phyloP scores from a whole-genome alignment of 2,113 vertebrate genomes.

The Salvelinus alpinus region DNA sequence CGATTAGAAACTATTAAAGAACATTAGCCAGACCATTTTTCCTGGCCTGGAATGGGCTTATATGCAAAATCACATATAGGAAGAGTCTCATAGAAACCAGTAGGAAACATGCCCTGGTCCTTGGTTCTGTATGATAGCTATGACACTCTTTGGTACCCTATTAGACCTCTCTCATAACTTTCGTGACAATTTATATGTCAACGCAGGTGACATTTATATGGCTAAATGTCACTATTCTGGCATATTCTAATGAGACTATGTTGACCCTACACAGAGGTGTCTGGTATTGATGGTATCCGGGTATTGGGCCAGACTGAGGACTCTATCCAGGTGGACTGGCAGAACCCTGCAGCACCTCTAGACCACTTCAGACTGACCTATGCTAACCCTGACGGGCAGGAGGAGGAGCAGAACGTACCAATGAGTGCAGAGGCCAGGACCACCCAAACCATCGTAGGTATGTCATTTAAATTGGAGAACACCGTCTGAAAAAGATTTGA shows the following conservation, averaged over 20 bases:
- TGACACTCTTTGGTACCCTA: too few species aligned
- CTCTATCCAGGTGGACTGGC: slow-evolving; percentile 86
- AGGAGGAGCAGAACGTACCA: slow-evolving; percentile 73
- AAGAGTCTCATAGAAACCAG: too few species aligned
- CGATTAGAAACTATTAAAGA: background rate
- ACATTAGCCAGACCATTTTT: too few species aligned
- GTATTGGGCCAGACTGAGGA: slow-evolving; percentile 82
- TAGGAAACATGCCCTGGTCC: too few species aligned
- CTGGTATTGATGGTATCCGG: slow-evolving; percentile 69
- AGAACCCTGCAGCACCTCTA: slow-evolving; percentile 77
- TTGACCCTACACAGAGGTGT: slow-evolving; percentile 60
- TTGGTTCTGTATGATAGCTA: too few species aligned
- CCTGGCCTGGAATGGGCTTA: too few species aligned
- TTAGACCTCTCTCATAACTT: too few species aligned
- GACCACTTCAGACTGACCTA: slow-evolving; percentile 84
- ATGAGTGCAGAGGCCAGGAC: slow-evolving; percentile 81
- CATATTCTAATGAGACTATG: too few species aligned
- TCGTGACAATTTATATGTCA: too few species aligned
- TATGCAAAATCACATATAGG: too few species aligned
- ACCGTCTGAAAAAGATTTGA: background rate
- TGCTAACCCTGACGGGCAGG: slow-evolving; percentile 65
- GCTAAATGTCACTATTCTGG: too few species aligned
- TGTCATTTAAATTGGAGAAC: slow-evolving; percentile 17
- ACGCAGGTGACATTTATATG: too few species aligned
- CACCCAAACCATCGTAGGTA: slow-evolving; percentile 82